Base-by-base conservation (phyloP, 2,113 vertebrate species). In the Andinoacara biseriatus region DNA sequence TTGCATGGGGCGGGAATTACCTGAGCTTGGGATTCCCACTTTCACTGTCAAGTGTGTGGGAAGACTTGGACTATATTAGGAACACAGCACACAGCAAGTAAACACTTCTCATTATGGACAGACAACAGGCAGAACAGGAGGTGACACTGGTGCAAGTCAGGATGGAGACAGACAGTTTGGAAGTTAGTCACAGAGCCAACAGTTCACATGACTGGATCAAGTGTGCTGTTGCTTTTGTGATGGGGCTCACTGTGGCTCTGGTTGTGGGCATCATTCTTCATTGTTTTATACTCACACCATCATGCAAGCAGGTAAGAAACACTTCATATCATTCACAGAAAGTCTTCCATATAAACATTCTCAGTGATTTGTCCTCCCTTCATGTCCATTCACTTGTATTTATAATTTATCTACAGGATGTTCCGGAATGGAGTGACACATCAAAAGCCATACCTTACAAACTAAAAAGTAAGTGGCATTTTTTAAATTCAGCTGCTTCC, bases 261-360 rank as follows among this genome's bases (percentile, higher is more conserved):
- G 22, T 72, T 26, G 63, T 1, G 0, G 40, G 5, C n/a, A 60
- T 90, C 10, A 3, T 78, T 24, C 18, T 86, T 43, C 2, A 61
- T 15, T 4, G 5, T 20, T 63, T 82, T 11, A 1, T 78, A 11
- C 60, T 52, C 22, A 18, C 1, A 4, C n/a, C 76, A 11, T 38
- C 76, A 3, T 69, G 75, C 35, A 74, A 20, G 17, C 78, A 80
- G 93, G 93, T 94, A 33, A 91, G 90, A 61, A 88, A 69, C 9
- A 11, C 3, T 1, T 60, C 22, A 33, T 0, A 49, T 20, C 10
- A 29, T 1, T 54, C 2, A 57, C 15, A 22, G 24, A 77, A 76
- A 67, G 5, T 15, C 15, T 24, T 40, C 5, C 20, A 4, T 58
- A 29, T 58, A 17, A 38, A 43, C 29, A 52, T n/a, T 72, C 0